A percentile compares a stretch with the other conserved stretches of the same genome.
Conservation (phyloP, 2,113 vertebrate species). For the Ascaphus truei region DNA sequence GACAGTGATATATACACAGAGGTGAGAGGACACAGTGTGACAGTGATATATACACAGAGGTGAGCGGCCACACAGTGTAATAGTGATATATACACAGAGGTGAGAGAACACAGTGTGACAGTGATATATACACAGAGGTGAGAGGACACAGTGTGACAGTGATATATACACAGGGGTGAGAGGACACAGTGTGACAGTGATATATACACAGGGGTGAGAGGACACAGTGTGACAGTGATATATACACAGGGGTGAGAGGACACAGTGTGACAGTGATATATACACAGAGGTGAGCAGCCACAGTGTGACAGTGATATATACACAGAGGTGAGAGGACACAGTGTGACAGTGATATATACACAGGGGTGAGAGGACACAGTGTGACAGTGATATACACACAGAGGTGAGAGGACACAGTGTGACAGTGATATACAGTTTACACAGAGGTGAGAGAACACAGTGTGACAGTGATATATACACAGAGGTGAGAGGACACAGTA, state of each 20-base stretch:
- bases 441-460: conserved; percentile 60
- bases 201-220: too few relatives aligned
- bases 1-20: conserved; percentile 44
- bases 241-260: conserved; percentile 58
- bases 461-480: too few relatives aligned
- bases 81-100: conserved; percentile 47
- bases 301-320: conserved; percentile 20
- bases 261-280: too few relatives aligned
- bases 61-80: not conserved
- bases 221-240: not conserved
- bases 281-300: not conserved
- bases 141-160: not conserved
- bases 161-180: conserved; percentile 57
- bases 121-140: too few relatives aligned
- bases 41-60: too few relatives aligned
- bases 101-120: too few relatives aligned
- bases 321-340: conserved; percentile 60
- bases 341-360: too few relatives aligned
- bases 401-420: conserved; percentile 42
- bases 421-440: conserved; percentile 38
- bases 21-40: too few relatives aligned
- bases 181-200: too few relatives aligned
- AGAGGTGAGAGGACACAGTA: not conserved
- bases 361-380: not conserved
- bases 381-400: conserved; percentile 44